These are phyloP conservation scores for Hippocampus mohnikei DNA, from an alignment of 2,113 vertebrate genomes.

Conservation along the genomic window DNA sequence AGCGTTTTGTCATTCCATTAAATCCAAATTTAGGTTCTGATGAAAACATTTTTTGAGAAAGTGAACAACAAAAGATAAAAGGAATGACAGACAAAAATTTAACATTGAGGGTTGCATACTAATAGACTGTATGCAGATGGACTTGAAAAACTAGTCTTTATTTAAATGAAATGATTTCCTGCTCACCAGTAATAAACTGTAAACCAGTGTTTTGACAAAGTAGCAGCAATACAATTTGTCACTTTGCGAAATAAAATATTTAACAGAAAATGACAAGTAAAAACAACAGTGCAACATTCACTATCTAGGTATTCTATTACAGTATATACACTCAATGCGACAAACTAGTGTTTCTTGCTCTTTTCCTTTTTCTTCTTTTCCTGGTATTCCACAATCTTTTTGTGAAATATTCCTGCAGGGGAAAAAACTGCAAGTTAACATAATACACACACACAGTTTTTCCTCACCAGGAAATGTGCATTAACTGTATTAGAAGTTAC, in stretches of 20 bases:
- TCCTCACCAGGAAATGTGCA: neutral
- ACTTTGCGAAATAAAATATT: constrained; percentile 17
- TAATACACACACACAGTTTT: neutral
- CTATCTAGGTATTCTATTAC: constrained; percentile 15
- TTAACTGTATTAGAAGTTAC: neutral
- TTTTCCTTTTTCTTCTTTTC: constrained; percentile 77
- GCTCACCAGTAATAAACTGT: constrained; percentile 11
- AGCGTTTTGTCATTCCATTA: neutral
- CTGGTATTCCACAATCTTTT: constrained; percentile 82
- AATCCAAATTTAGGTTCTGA: neutral
- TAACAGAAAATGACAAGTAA: constrained; percentile 4
- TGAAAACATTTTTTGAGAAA: neutral
- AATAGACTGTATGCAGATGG: neutral
- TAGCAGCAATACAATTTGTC: constrained; percentile 40
- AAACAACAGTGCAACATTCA: constrained; percentile 46
- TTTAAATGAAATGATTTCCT: constrained; percentile 45
- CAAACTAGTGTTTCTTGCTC: constrained; percentile 65
- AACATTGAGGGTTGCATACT: neutral
- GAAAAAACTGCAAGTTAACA: neutral
- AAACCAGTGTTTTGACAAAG: constrained; percentile 34
- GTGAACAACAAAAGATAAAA: neutral
- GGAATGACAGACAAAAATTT: neutral
- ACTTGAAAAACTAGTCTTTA: constrained; percentile 45
- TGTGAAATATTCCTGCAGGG: constrained; percentile 77
- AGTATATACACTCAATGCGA: constrained; percentile 13